Percentiles rank a stretch among this genome's conserved stretches.
Evolutionary conservation across 2,888 invertebrate genomes (phyloP).

Genomic region (Nomada fucata): DNA sequence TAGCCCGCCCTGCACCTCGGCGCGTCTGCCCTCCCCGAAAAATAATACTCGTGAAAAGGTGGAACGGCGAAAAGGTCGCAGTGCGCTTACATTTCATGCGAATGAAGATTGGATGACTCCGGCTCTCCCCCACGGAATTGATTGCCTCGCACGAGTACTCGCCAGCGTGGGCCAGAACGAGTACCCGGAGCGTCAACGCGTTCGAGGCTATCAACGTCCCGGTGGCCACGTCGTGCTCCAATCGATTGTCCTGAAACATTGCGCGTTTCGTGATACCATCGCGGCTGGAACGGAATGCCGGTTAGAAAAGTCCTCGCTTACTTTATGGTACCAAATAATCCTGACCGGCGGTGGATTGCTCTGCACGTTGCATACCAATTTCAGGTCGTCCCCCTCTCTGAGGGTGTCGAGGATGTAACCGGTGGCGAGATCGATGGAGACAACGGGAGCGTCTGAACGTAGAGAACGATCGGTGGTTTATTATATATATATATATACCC

Average conservation of each 20-base stretch:
- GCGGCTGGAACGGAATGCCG: no score
- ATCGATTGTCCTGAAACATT: conserved; percentile 87
- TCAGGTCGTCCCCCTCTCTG: conserved; percentile 91
- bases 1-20: conserved; percentile 91
- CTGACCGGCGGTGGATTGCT: conserved; percentile 91
- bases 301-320: conserved; percentile 84
- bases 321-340: conserved; percentile 93
- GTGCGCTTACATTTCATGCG: conserved; percentile 91
- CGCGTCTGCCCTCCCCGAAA: conserved; percentile 86
- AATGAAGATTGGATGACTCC: conserved; percentile 90
- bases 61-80: neutral
- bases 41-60: neutral
- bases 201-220: conserved; percentile 89
- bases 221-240: conserved; percentile 88
- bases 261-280: neutral
- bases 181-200: conserved; percentile 88
- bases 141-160: conserved; percentile 92
- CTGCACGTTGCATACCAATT: conserved; percentile 91
- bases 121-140: conserved; percentile 92
- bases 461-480: neutral
- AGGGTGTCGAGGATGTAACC: conserved; percentile 88
- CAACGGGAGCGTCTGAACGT: conserved; percentile 91
- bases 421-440: conserved; percentile 88
- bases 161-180: conserved; percentile 90
- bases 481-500: no score